A percentile compares a stretch with the other conserved stretches of the same genome.
These are phyloP conservation scores for Struthidea cinerea DNA, from an alignment of 2,113 vertebrate species.

Conservation along the genomic window DNA sequence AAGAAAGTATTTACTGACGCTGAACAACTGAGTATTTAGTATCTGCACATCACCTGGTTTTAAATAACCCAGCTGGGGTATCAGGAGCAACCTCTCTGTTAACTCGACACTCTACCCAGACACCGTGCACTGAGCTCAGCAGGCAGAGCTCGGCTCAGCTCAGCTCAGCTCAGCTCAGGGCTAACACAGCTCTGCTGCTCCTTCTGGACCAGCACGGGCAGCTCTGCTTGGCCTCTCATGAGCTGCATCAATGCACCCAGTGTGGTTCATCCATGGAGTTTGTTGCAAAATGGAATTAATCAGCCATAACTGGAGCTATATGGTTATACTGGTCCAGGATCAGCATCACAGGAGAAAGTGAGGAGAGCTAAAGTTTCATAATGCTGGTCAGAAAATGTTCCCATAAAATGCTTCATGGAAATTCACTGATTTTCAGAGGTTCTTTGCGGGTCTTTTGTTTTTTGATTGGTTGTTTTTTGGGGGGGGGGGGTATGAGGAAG, in stretches of 20 bases:
- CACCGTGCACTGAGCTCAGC: fast-evolving
- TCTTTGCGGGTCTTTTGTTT: not conserved
- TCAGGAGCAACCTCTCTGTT: not conserved
- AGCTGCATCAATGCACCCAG: fast-evolving
- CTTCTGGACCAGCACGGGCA: not conserved
- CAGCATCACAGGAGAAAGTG: not conserved
- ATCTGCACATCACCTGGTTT: not conserved
- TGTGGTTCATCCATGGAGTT: not conserved
- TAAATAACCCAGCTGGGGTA: not conserved
- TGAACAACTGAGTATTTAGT: not conserved
- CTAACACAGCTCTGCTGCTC: not conserved
- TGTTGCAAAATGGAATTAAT: not conserved
- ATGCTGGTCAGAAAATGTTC: not conserved
- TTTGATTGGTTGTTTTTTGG: not conserved
- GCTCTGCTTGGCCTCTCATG: not conserved
- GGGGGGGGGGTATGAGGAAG: too few relatives aligned
- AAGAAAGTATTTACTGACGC: not conserved
- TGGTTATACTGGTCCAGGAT: not conserved
- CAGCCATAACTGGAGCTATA: not conserved
- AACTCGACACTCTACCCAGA: not conserved
- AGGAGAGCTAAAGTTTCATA: not conserved
- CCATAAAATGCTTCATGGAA: not conserved
- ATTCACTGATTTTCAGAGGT: not conserved
- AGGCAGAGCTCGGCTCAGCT: not conserved
- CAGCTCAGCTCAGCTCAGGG: not conserved